Conservation (phyloP, 1,140 invertebrate species). For the Meloidogyne exigua region DNA sequence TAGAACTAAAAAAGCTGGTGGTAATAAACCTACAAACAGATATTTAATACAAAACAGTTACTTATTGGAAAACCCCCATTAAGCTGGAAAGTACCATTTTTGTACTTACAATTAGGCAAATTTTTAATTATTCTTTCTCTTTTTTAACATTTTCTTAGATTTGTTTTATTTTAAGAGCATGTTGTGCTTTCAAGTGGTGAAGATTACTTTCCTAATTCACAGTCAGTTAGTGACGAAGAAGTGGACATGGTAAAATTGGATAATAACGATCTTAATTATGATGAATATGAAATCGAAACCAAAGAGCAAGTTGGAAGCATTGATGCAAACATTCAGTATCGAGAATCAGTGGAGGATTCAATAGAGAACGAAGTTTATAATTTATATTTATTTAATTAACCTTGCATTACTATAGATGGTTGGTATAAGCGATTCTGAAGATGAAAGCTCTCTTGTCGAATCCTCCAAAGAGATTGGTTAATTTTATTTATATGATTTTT, state of each 20-base stretch:
- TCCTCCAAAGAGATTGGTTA: not conserved
- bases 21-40: too few species aligned
- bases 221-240: not conserved
- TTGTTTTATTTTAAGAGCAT: not conserved
- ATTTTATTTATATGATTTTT: too few species aligned
- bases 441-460: not conserved
- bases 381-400: not conserved
- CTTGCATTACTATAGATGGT: not conserved
- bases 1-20: too few species aligned
- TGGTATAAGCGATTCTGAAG: not conserved
- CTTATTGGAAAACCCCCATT: too few species aligned
- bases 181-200: not conserved
- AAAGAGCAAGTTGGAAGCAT: not conserved
- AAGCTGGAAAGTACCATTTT: too few species aligned
- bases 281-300: not conserved
- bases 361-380: not conserved
- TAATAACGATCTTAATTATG: conserved; percentile 23
- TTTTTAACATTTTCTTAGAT: too few species aligned
- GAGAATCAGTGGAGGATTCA: not conserved
- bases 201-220: not conserved
- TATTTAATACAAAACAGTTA: too few species aligned
- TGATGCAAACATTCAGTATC: not conserved
- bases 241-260: conserved; percentile 21
- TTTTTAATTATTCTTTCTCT: too few species aligned
- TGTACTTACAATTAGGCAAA: too few species aligned